Conservation (phyloP, 2,113 vertebrate genomes). For the Tiliqua scincoides region DNA sequence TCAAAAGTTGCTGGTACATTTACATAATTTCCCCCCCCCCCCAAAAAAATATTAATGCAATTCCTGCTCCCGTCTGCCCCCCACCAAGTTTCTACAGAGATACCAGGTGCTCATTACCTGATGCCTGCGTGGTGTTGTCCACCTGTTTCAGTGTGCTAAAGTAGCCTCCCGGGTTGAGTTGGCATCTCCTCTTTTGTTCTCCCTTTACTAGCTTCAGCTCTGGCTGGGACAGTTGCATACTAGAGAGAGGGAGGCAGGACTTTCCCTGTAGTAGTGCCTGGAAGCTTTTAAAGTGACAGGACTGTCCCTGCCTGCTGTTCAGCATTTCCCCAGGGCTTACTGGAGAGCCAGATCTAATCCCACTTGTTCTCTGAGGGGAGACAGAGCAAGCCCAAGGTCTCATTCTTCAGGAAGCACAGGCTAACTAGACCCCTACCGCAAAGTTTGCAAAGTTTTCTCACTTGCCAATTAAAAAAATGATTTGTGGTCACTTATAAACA, state of each 20-base stretch:
- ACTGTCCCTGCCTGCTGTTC: neutral
- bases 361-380: neutral
- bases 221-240: slow-evolving; percentile 6
- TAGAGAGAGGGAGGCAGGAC: slow-evolving; percentile 32
- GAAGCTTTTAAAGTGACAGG: slow-evolving; percentile 72
- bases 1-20: neutral
- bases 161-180: neutral
- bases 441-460: neutral
- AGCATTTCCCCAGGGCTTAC: neutral
- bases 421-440: too few relatives aligned
- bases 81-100: neutral
- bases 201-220: slow-evolving; percentile 17
- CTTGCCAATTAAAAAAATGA: neutral
- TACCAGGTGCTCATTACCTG: neutral
- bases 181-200: slow-evolving; percentile 19
- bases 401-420: neutral
- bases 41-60: neutral
- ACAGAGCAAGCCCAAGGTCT: neutral
- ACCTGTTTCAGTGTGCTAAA: neutral
- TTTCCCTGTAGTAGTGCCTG: slow-evolving; percentile 56
- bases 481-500: neutral
- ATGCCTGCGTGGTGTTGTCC: neutral
- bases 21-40: neutral
- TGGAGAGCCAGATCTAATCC: neutral
- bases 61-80: neutral